Evolutionary conservation across 1,140 invertebrate genomes (phyloP), one percentile per base, ranked within the genome.

Genomic region (Nylanderia fulva): DNA sequence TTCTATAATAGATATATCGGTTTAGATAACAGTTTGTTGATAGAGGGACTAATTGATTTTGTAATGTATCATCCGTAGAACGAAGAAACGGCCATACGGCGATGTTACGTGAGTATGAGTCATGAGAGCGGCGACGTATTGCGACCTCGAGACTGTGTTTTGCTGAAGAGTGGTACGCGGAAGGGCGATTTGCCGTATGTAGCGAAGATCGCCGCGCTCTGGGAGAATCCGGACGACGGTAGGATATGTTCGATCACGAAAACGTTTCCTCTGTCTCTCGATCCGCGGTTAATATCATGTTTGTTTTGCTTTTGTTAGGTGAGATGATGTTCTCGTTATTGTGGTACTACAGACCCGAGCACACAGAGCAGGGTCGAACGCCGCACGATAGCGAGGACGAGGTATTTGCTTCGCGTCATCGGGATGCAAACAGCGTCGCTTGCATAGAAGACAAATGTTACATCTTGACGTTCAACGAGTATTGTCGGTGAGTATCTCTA

Each of bases 401-500:
- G 95, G 97, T 99, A 60, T 99, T 99, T 95, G 99, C 99, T 33
- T 99, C 98, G 2, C 96, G 98, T 75, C 99, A 99, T 95, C 96
- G 97, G 69, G 98, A 99, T 95, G 97, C 97, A 82, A 99, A 99
- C 94, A 99, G 98, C 91, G 98, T 99, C 33, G 99, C 98, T 69
- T 99, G 98, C 94, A 99, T 99, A 90, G 99, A 99, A 94, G 99
- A 99, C 95, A 99, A 99, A 94, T 99, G 98, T 95, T 99, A 98
- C 94, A 99, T 99, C 84, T 96, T 99, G 84, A 99, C 98, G 11
- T 99, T 98, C 93, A 98, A 98, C 95, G 98, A 99, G 95, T 99
- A 99, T 93, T 99, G 98, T 96, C 97, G 99, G 98, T 99, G 91
- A 95, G 93, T 90, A 45, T 29, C 13, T 18, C n/a, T 15, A 27